These are phyloP conservation scores for Alces alces DNA, from an alignment of 2,113 vertebrate species.

Conservation along the genomic window DNA sequence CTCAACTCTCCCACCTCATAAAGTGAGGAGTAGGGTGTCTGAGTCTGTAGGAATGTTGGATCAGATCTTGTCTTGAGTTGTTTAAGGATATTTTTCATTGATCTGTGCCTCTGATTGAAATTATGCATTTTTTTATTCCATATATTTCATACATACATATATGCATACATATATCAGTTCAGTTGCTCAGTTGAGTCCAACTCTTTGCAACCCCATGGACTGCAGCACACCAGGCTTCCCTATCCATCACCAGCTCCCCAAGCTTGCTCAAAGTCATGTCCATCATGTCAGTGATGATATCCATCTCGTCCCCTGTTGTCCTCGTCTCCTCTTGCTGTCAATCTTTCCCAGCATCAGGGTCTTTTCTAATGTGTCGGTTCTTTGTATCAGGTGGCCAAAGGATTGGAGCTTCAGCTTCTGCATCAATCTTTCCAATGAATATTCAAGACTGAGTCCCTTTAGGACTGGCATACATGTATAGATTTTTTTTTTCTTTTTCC, in stretches of 20 bases:
- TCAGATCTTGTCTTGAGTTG: not conserved
- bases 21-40: not conserved
- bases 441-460: not conserved
- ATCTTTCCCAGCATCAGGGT: not conserved
- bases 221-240: not conserved
- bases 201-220: not conserved
- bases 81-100: not conserved
- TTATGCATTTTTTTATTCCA: not conserved
- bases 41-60: not conserved
- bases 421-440: not conserved
- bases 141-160: not conserved
- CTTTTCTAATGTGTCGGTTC: not conserved
- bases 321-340: not conserved
- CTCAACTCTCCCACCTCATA: not conserved
- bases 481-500: no score
- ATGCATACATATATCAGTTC: not conserved
- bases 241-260: not conserved
- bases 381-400: not conserved
- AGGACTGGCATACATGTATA: not conserved
- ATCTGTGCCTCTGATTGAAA: not conserved
- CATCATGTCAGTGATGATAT: not conserved
- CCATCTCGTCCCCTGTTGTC: accelerated
- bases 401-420: not conserved
- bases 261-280: not conserved
- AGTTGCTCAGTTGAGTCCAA: not conserved